Conservation (phyloP, 2,888 invertebrate species). For the Heteropelma amictum region DNA sequence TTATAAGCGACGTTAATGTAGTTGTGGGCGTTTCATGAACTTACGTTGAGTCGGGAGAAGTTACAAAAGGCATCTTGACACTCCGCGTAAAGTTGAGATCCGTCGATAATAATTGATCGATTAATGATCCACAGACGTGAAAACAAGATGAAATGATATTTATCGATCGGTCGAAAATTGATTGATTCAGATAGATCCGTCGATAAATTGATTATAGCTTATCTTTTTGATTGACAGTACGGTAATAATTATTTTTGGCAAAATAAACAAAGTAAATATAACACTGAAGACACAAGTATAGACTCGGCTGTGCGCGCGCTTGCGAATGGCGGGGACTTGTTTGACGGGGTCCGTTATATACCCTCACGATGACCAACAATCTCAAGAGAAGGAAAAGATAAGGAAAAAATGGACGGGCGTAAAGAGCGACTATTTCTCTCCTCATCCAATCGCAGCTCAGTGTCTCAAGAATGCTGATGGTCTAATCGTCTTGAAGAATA, state of each 20-base stretch:
- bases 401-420: slow-evolving; percentile 3
- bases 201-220: too few relatives aligned
- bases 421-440: slow-evolving; percentile 56
- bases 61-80: too few relatives aligned
- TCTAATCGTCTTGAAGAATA: slow-evolving; percentile 62
- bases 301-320: slow-evolving; percentile 25
- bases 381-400: not conserved
- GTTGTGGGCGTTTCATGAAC: too few relatives aligned
- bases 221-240: too few relatives aligned
- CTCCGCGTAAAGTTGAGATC: too few relatives aligned
- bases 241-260: not conserved
- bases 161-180: too few relatives aligned
- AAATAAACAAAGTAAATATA: not conserved
- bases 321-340: slow-evolving; percentile 44
- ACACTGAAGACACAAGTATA: not conserved
- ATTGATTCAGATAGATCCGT: too few relatives aligned
- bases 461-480: slow-evolving; percentile 52
- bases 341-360: slow-evolving; percentile 41
- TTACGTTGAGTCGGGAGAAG: too few relatives aligned
- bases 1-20: too few relatives aligned
- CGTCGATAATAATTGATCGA: too few relatives aligned
- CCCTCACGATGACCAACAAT: slow-evolving; percentile 23
- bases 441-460: slow-evolving; percentile 59
- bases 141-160: too few relatives aligned
- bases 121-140: too few relatives aligned